Evolutionary conservation across 2,113 vertebrate species (phyloP).

Genomic region (Gadus chalcogrammus): DNA sequence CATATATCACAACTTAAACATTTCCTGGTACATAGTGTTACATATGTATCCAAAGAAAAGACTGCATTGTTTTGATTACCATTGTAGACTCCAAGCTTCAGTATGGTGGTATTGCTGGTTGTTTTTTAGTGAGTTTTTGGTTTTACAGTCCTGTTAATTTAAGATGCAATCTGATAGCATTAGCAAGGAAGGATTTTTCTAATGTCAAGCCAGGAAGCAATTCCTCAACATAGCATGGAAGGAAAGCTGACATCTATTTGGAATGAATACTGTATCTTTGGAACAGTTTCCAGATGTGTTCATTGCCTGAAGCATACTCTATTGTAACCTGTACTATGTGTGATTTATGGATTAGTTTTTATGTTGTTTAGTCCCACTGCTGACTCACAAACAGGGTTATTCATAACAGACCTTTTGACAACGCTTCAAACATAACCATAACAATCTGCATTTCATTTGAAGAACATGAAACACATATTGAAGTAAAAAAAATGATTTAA

Average conservation of each 20-base stretch:
- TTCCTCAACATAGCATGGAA: neutral
- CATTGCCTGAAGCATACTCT: neutral
- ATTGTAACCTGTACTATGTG: too few relatives aligned
- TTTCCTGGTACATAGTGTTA: neutral
- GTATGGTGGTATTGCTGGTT: conserved; percentile 1
- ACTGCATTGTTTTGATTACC: neutral
- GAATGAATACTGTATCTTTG: neutral
- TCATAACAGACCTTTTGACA: too few relatives aligned
- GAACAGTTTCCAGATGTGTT: neutral
- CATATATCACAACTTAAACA: neutral
- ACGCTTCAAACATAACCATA: neutral
- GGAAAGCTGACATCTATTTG: neutral
- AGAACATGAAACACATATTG: neutral
- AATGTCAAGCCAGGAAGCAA: neutral
- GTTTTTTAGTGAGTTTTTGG: neutral
- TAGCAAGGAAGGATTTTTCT: neutral
- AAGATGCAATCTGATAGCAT: neutral
- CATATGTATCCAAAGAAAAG: neutral
- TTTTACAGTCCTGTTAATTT: neutral
- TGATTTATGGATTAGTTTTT: too few relatives aligned
- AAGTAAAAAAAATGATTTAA: neutral
- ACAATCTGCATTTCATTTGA: neutral
- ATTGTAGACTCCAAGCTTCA: neutral
- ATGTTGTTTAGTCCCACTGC: too few relatives aligned
- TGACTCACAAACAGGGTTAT: too few relatives aligned